phyloP scores from a whole-genome alignment of 1,140 invertebrate genomes.

The Lucilia sericata region DNA sequence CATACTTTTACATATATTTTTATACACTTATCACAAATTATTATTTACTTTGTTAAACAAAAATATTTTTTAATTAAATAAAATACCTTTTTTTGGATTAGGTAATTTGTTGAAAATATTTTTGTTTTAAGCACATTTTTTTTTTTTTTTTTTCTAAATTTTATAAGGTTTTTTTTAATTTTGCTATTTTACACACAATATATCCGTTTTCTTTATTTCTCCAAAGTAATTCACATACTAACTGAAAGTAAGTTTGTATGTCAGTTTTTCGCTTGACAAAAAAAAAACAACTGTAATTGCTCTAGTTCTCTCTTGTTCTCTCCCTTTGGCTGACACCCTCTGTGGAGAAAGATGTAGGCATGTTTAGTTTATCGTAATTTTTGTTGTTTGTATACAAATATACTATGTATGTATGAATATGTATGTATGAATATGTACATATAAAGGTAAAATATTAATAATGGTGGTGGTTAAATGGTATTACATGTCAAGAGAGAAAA shows the following conservation, averaged over 20 bases:
- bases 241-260: background rate
- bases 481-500: no score
- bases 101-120: background rate
- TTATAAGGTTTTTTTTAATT: background rate
- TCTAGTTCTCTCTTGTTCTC: constrained; percentile 10
- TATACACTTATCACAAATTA: no score
- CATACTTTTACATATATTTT: background rate
- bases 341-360: background rate
- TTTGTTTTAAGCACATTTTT: background rate
- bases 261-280: background rate
- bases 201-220: constrained; percentile 29
- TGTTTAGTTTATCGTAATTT: background rate
- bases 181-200: background rate
- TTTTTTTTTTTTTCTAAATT: background rate
- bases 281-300: background rate
- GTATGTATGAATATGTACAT: no score
- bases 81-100: background rate
- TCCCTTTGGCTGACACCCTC: background rate
- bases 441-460: no score
- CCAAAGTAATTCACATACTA: constrained; percentile 14
- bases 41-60: no score
- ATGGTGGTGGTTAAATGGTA: no score
- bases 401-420: no score
- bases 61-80: background rate
- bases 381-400: no score